A percentile compares a stretch with the other conserved stretches of the same genome.
Conservation (phyloP, 2,888 invertebrate genomes). For the Hipparchia semele region DNA sequence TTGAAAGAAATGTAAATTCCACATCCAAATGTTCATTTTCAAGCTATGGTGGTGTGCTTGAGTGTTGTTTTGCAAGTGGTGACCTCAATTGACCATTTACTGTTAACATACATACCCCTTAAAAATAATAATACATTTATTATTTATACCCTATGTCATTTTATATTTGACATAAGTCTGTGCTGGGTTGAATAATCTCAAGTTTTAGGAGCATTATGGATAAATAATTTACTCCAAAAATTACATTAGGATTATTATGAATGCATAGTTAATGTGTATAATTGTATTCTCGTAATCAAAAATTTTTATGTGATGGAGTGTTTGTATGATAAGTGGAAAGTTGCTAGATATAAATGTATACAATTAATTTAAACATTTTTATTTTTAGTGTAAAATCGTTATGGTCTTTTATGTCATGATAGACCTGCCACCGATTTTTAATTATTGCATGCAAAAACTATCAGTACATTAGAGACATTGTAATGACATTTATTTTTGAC, state of each 20-base stretch:
- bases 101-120: not conserved
- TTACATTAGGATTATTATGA: conserved; percentile 65
- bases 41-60: not conserved
- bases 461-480: not conserved
- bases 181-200: conserved; percentile 68
- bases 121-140: not conserved
- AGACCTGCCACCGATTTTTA: not conserved
- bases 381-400: conserved; percentile 24
- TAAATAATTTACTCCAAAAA: conserved; percentile 72
- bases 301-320: conserved; percentile 61
- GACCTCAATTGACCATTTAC: not conserved
- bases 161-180: conserved; percentile 35
- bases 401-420: not conserved
- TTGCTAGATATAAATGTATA: conserved; percentile 63
- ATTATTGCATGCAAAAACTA: conserved; percentile 8
- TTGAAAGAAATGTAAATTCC: not conserved
- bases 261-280: conserved; percentile 67
- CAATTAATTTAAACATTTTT: conserved; percentile 61
- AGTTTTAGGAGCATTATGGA: conserved; percentile 58
- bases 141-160: not conserved
- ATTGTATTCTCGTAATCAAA: conserved; percentile 67
- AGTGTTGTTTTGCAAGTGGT: not conserved
- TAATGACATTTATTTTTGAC: not conserved
- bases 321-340: conserved; percentile 50
- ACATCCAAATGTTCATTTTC: not conserved